Conservation (phyloP, 2,113 vertebrate species). For the Vulpes lagopus region DNA sequence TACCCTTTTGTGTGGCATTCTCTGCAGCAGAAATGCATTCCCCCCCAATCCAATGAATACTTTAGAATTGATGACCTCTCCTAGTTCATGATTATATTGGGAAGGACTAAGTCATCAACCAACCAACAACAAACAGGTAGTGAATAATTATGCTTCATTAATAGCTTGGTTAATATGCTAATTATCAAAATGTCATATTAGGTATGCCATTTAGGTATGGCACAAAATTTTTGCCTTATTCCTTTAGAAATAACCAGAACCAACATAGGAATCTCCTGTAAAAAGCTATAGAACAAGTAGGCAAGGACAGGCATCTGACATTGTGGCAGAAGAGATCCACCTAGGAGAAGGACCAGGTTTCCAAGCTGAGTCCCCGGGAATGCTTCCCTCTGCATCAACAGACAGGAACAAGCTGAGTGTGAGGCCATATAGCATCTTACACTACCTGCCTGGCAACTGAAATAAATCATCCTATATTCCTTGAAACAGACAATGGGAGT, state of each 20-base stretch:
- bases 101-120: neutral
- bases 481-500: neutral
- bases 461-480: neutral
- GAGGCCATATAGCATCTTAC: neutral
- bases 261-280: neutral
- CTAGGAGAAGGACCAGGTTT: neutral
- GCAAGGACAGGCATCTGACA: accelerated
- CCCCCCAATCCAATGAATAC: neutral
- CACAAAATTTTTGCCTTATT: neutral
- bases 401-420: neutral
- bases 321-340: neutral
- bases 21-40: neutral
- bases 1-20: neutral
- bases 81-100: neutral
- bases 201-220: neutral
- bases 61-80: neutral
- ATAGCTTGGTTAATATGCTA: neutral
- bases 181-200: neutral
- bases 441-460: neutral
- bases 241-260: neutral
- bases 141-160: neutral
- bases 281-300: neutral
- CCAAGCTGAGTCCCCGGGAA: neutral
- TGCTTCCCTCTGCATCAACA: accelerated
- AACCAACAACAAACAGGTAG: neutral